Evolutionary conservation across 2,113 vertebrate genomes (phyloP).

Genomic region (Mus musculus): DNA sequence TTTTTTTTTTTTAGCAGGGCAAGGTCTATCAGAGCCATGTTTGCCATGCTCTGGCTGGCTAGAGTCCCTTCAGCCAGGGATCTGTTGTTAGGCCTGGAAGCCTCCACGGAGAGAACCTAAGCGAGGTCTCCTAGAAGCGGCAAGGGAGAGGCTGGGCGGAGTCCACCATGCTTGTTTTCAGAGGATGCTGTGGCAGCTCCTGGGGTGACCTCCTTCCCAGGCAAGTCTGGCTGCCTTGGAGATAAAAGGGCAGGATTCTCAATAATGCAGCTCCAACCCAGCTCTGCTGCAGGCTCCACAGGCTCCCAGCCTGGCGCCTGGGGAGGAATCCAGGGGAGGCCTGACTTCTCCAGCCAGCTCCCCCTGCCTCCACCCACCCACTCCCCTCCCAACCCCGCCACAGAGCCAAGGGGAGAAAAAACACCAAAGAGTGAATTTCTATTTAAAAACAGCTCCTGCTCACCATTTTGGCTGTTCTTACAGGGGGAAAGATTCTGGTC

Average conservation of each 20-base stretch:
- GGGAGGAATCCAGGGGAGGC: constrained; percentile 81
- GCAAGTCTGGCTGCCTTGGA: constrained; percentile 81
- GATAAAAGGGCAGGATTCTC: constrained; percentile 84
- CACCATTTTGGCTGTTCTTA: constrained; percentile 46
- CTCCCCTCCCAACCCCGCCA: constrained; percentile 66
- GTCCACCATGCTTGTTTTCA: background rate
- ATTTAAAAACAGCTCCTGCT: constrained; percentile 72
- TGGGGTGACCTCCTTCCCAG: background rate
- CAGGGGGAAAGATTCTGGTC: background rate
- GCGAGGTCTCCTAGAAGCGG: background rate
- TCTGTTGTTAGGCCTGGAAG: background rate
- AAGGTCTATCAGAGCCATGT: background rate
- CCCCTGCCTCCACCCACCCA: background rate
- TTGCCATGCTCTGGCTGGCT: background rate
- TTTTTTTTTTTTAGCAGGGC: background rate
- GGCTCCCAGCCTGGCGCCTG: constrained; percentile 76
- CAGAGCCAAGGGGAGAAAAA: constrained; percentile 71
- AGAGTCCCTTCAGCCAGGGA: background rate
- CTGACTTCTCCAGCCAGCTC: constrained; percentile 71
- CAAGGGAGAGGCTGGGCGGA: background rate
- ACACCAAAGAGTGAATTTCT: constrained; percentile 83
- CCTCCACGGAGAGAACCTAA: background rate
- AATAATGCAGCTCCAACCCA: constrained; percentile 84
- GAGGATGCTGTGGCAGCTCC: background rate
- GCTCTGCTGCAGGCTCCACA: constrained; percentile 80